These are phyloP conservation scores for Tenrec ecaudatus DNA, from an alignment of 2,113 vertebrate species.

Conservation along the genomic window DNA sequence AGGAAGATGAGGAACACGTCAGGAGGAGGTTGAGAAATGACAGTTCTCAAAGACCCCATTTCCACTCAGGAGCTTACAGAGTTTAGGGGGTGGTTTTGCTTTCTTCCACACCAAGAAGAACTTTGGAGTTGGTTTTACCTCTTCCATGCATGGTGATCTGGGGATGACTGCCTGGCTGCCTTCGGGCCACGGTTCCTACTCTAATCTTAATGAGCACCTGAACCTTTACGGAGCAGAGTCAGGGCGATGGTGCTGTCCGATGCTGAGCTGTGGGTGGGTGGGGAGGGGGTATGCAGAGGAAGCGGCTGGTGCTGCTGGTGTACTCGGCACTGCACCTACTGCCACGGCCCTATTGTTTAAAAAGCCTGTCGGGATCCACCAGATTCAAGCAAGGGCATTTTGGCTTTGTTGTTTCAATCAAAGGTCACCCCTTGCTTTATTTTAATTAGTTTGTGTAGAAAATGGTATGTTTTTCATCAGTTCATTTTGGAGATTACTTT, in stretches of 20 bases:
- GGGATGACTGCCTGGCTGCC: constrained; percentile 7
- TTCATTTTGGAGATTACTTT: constrained; percentile 92
- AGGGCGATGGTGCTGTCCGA: neutral
- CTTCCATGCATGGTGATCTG: fast-evolving
- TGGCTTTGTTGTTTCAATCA: constrained; percentile 89
- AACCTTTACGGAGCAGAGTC: neutral
- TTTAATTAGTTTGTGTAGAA: constrained; percentile 92
- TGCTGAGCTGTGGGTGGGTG: too few species aligned
- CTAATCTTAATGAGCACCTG: neutral
- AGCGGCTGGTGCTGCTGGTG: neutral
- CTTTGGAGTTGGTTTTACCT: neutral
- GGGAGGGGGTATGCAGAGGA: neutral
- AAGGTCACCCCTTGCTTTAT: constrained; percentile 90
- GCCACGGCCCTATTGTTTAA: constrained; percentile 79
- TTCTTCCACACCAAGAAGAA: neutral
- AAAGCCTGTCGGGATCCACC: constrained; percentile 82
- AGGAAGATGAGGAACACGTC: constrained; percentile 11
- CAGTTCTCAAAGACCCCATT: constrained; percentile 58
- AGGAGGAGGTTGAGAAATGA: constrained; percentile 59
- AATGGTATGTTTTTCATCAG: constrained; percentile 92
- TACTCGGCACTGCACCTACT: constrained; percentile 63
- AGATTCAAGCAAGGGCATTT: constrained; percentile 87
- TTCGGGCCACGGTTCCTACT: neutral
- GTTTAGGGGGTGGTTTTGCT: neutral
- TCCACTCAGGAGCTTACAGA: neutral